Conservation (phyloP, 2,888 invertebrate genomes). For the Pterobdella sp. region DNA sequence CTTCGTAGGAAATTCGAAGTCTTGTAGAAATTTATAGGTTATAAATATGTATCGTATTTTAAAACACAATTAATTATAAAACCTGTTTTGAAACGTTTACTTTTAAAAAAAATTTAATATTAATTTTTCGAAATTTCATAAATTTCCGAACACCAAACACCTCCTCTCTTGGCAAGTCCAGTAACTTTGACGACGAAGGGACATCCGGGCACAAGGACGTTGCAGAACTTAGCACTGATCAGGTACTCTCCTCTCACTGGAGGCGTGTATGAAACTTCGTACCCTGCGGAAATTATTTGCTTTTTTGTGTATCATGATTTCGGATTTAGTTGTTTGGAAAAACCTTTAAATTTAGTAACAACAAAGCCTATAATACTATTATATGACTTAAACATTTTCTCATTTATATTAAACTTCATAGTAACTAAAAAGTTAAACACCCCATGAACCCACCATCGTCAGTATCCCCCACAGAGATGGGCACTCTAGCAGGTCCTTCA, state of each 20-base stretch:
- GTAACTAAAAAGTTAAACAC: too few species aligned
- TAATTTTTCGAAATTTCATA: not conserved
- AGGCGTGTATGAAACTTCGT: slow-evolving; percentile 93
- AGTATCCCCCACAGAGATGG: slow-evolving; percentile 86
- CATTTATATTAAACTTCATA: too few species aligned
- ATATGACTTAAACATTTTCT: too few species aligned
- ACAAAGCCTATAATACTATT: too few species aligned
- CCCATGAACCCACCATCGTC: slow-evolving; percentile 62
- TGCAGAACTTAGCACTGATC: slow-evolving; percentile 88
- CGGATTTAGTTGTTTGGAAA: too few species aligned
- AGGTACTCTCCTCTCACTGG: slow-evolving; percentile 89
- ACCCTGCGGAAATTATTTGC: too few species aligned
- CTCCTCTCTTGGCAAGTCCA: slow-evolving; percentile 42
- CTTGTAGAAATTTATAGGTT: too few species aligned
- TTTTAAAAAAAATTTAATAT: not conserved
- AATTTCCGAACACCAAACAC: not conserved
- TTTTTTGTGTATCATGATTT: too few species aligned
- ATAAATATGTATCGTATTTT: not conserved
- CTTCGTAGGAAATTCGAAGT: too few species aligned
- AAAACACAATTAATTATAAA: not conserved
- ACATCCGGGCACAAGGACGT: slow-evolving; percentile 81
- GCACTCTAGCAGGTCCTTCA: slow-evolving; percentile 87
- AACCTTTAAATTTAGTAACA: too few species aligned
- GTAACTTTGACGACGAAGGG: slow-evolving; percentile 72
- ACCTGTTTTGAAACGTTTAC: not conserved